Conservation (phyloP, 2,113 vertebrate species). For the Thunnus thynnus region DNA sequence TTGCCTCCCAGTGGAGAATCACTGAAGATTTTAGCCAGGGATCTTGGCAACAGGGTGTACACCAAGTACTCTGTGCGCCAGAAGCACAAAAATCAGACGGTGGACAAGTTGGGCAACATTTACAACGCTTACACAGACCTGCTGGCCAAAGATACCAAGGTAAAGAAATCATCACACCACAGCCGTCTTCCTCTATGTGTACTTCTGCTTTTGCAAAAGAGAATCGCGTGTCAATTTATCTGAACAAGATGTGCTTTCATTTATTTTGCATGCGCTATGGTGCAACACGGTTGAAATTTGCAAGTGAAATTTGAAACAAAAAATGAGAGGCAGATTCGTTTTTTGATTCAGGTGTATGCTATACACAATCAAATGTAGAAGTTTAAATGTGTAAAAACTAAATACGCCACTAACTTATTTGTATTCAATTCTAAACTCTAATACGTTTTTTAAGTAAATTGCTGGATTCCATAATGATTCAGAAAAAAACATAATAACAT, state of each 20-base stretch:
- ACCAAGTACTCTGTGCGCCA: slow-evolving; percentile 83
- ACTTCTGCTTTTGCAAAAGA: background rate
- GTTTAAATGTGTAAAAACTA: too few relatives aligned
- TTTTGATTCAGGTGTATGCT: background rate
- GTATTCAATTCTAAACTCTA: background rate
- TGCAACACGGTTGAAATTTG: background rate
- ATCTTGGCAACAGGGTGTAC: slow-evolving; percentile 86
- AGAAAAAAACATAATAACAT: background rate
- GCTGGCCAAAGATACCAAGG: slow-evolving; percentile 89
- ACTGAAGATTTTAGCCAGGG: slow-evolving; percentile 83
- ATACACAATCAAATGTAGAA: background rate
- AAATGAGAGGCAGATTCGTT: background rate
- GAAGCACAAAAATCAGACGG: slow-evolving; percentile 78
- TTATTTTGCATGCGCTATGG: background rate
- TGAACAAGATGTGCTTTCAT: background rate
- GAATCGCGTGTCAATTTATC: background rate
- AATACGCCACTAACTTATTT: background rate
- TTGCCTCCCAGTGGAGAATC: slow-evolving; percentile 90
- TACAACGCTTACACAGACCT: slow-evolving; percentile 87
- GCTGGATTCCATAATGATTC: background rate
- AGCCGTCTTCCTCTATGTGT: background rate
- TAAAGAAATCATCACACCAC: slow-evolving; percentile 59
- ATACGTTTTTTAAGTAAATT: background rate
- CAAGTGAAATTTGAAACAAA: too few relatives aligned
- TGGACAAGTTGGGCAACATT: slow-evolving; percentile 83